phyloP scores from a whole-genome alignment of 2,888 invertebrate genomes.

The Clivina fossor region DNA sequence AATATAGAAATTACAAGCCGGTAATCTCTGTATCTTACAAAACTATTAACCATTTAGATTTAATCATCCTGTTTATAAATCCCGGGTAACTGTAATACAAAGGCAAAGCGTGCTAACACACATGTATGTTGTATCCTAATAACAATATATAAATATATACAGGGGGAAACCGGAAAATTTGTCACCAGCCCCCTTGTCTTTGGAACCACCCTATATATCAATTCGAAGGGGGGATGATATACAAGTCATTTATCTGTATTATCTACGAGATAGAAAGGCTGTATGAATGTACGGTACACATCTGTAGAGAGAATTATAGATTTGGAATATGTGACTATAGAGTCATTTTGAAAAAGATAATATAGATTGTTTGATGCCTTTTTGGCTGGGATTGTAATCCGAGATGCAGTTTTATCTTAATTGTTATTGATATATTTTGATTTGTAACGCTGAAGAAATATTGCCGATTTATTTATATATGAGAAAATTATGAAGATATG shows the following conservation, averaged over 20 bases:
- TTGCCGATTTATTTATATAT: not conserved
- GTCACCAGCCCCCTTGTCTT: slow-evolving; percentile 12
- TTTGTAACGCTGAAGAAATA: slow-evolving; percentile 4
- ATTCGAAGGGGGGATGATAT: slow-evolving; percentile 21
- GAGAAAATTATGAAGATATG: not conserved
- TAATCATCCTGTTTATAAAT: slow-evolving; percentile 19
- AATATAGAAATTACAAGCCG: slow-evolving; percentile 19
- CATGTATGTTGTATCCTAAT: no score
- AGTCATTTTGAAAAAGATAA: not conserved
- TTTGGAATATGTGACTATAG: not conserved
- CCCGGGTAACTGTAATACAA: not conserved
- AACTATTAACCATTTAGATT: slow-evolving; percentile 27
- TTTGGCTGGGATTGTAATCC: no score
- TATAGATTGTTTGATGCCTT: not conserved
- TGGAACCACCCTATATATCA: slow-evolving; percentile 4
- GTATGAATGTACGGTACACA: slow-evolving; percentile 23
- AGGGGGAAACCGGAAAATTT: slow-evolving; percentile 23
- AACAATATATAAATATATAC: no score
- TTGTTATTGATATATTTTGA: slow-evolving; percentile 28
- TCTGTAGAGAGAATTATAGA: slow-evolving; percentile 7
- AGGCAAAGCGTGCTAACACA: slow-evolving; percentile 9
- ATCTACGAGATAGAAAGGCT: slow-evolving; percentile 23
- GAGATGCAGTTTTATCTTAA: slow-evolving; percentile 30
- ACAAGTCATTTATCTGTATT: slow-evolving; percentile 33
- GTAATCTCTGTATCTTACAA: slow-evolving; percentile 30